Evolutionary conservation across 2,888 invertebrate genomes (phyloP).

Genomic region (Choreutis nemorana): DNA sequence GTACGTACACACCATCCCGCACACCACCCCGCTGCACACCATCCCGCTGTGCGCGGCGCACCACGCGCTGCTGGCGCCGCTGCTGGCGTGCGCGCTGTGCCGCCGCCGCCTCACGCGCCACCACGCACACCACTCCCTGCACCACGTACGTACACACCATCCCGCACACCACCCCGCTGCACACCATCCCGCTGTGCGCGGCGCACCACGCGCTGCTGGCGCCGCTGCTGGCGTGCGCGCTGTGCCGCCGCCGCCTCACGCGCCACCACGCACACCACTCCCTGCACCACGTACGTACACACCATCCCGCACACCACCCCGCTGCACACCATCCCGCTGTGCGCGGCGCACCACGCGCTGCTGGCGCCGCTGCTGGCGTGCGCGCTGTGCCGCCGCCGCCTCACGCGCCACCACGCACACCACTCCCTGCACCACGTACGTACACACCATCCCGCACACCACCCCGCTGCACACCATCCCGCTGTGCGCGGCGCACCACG

Average conservation of each 20-base stretch:
- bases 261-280: constrained; percentile 81
- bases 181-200: constrained; percentile 75
- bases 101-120: no score
- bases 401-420: not conserved
- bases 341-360: not conserved
- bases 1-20: not conserved
- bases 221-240: constrained; percentile 77
- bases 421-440: not conserved
- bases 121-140: no score
- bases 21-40: not conserved
- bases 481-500: not conserved
- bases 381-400: no score
- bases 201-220: constrained; percentile 75
- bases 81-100: no score
- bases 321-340: not conserved
- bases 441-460: constrained; percentile 59
- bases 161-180: no score
- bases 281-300: constrained; percentile 58
- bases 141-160: no score
- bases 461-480: constrained; percentile 16
- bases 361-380: constrained; percentile 22
- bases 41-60: not conserved
- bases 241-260: constrained; percentile 79
- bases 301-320: not conserved
- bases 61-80: no score